Conservation (phyloP, 1,140 invertebrate species). For the Calliopsis andreniformis region DNA sequence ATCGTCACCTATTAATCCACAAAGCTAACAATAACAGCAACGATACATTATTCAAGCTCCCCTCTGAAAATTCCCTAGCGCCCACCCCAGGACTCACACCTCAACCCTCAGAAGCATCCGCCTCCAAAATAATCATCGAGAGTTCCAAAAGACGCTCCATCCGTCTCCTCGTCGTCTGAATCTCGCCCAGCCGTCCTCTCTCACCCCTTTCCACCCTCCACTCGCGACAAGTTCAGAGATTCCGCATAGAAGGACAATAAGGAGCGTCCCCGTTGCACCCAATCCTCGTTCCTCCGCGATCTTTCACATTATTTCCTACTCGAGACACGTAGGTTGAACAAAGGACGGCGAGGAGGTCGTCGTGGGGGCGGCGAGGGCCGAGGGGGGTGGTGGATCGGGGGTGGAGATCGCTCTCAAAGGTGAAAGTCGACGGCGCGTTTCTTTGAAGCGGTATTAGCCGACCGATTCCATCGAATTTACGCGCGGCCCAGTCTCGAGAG, state of each 20-base stretch:
- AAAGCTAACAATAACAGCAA: too few relatives aligned
- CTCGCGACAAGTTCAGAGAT: slow-evolving; percentile 23
- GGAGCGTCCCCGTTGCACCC: slow-evolving; percentile 13
- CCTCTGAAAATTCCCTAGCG: too few relatives aligned
- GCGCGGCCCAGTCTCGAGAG: slow-evolving; percentile 32
- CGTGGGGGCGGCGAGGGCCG: too few relatives aligned
- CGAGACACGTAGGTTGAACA: slow-evolving; percentile 54
- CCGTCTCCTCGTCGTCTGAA: not conserved
- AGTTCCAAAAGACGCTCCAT: too few relatives aligned
- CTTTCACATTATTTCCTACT: slow-evolving; percentile 60
- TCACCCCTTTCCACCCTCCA: not conserved
- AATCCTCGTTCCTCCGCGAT: slow-evolving; percentile 38
- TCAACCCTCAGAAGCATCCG: not conserved
- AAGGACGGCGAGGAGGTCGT: slow-evolving; percentile 17
- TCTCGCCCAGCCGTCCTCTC: not conserved
- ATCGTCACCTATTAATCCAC: too few relatives aligned
- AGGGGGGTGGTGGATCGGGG: slow-evolving; percentile 20
- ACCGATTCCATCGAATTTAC: slow-evolving; percentile 61
- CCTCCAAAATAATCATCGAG: too few relatives aligned
- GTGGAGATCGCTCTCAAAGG: slow-evolving; percentile 52
- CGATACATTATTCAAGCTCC: too few relatives aligned
- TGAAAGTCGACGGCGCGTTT: slow-evolving; percentile 38
- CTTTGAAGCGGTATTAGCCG: slow-evolving; percentile 67
- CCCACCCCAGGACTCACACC: too few relatives aligned
- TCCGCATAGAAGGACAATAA: slow-evolving; percentile 22